These are phyloP conservation scores for Buphagus erythrorhynchus DNA, from an alignment of 2,797 vertebrate genomes.

Conservation along the genomic window DNA sequence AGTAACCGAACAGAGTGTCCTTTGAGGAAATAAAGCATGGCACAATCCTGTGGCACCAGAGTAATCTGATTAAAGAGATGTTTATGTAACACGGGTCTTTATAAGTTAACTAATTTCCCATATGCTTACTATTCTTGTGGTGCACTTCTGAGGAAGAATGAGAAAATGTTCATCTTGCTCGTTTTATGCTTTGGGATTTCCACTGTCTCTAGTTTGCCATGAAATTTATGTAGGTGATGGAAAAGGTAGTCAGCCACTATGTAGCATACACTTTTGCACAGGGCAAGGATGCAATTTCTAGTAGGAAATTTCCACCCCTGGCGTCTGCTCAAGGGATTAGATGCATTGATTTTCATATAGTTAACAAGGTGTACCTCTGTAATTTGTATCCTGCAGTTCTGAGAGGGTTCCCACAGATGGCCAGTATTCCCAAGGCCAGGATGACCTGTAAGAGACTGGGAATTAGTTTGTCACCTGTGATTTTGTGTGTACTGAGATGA, in stretches of 20 bases:
- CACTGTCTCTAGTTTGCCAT: not conserved
- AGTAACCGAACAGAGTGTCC: slow-evolving; percentile 72
- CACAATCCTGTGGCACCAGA: slow-evolving; percentile 29
- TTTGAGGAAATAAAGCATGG: slow-evolving; percentile 61
- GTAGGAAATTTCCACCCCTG: not conserved
- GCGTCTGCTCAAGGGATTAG: not conserved
- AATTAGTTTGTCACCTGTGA: not conserved
- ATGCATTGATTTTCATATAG: not conserved
- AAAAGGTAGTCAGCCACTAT: not conserved
- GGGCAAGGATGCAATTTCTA: not conserved
- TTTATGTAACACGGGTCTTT: slow-evolving; percentile 40
- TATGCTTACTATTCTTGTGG: slow-evolving; percentile 14
- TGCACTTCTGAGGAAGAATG: slow-evolving; percentile 17
- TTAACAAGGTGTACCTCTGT: not conserved
- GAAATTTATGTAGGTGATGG: not conserved
- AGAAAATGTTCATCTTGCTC: not conserved
- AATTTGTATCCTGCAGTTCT: not conserved
- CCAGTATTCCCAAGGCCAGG: not conserved
- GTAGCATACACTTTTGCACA: not conserved
- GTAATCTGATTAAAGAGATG: slow-evolving; percentile 59
- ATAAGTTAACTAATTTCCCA: slow-evolving; percentile 35
- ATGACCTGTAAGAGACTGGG: not conserved
- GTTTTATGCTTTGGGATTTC: slow-evolving; percentile 15
- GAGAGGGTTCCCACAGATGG: not conserved
- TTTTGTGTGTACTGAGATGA: not conserved